Evolutionary conservation across 2,113 vertebrate genomes (phyloP).

Genomic region (Coracopsis vasa): DNA sequence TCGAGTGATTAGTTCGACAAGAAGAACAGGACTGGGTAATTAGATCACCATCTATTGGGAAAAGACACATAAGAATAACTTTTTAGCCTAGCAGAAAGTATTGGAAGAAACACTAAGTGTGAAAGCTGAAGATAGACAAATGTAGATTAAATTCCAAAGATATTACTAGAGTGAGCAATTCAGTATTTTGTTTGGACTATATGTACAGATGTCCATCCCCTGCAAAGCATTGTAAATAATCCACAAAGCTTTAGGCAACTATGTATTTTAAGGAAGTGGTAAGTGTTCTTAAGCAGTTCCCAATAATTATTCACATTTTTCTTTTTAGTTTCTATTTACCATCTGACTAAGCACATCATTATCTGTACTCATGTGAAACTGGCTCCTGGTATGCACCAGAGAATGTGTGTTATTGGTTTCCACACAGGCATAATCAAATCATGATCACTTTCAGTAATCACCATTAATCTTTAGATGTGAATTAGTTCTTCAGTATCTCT

Average conservation of each 20-base stretch:
- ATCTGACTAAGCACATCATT: constrained; percentile 21
- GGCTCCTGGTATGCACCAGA: constrained; percentile 2
- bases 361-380: not conserved
- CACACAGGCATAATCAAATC: not conserved
- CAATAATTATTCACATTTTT: not conserved
- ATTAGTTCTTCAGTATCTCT: not conserved
- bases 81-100: not conserved
- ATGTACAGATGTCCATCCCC: not conserved
- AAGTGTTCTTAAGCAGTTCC: not conserved
- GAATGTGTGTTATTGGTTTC: not conserved
- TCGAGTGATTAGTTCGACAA: not conserved
- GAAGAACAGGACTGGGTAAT: not conserved
- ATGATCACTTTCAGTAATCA: not conserved
- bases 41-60: not conserved
- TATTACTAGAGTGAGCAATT: not conserved
- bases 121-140: not conserved
- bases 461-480: not conserved
- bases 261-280: not conserved
- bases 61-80: not conserved
- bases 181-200: not conserved
- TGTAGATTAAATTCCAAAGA: not conserved
- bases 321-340: constrained; percentile 16
- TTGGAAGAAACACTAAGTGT: not conserved
- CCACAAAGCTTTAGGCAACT: not conserved
- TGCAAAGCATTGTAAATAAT: not conserved